phyloP scores from a whole-genome alignment of 2,113 vertebrate species.

The Microcebus griseorufus region DNA sequence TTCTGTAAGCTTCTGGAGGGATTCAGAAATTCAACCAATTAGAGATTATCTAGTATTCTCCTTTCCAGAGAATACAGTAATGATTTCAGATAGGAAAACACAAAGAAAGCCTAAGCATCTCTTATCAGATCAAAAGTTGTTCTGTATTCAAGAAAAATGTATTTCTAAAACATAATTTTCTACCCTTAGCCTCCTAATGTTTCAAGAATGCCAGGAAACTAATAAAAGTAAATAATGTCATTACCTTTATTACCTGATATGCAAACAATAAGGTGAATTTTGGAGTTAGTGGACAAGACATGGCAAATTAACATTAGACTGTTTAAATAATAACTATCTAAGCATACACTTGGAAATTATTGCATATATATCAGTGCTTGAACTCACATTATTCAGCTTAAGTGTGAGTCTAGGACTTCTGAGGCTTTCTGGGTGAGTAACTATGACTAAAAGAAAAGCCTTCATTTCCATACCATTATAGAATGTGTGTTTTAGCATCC shows the following conservation, averaged over 20 bases:
- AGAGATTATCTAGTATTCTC: neutral
- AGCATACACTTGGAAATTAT: neutral
- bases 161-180: constrained; percentile 33
- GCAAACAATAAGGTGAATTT: neutral
- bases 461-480: neutral
- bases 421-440: neutral
- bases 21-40: constrained; percentile 19
- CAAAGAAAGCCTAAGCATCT: neutral
- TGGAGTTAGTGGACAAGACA: neutral
- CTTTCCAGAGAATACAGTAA: neutral
- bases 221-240: neutral
- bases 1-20: neutral
- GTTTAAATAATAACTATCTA: neutral
- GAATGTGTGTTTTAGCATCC: neutral
- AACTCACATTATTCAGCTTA: neutral
- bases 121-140: neutral
- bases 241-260: neutral
- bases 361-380: neutral
- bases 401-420: neutral
- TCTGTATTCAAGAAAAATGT: neutral
- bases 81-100: constrained; percentile 42
- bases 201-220: neutral
- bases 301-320: neutral
- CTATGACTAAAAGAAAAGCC: neutral
- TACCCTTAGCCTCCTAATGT: neutral